Evolutionary conservation across 2,797 vertebrate genomes (phyloP).

Genomic region (Brotula barbata): DNA sequence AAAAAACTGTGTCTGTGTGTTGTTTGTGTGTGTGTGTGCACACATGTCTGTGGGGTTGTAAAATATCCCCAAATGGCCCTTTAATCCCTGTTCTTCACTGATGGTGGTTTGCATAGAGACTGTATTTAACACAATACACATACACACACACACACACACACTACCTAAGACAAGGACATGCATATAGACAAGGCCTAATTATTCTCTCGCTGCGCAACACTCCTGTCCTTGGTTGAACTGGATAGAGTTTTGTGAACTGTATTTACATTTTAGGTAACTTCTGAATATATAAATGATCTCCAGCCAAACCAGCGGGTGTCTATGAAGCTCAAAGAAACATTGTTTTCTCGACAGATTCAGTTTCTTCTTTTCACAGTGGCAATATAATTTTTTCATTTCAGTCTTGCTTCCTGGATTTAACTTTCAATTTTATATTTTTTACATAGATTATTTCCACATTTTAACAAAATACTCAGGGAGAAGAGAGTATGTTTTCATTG

Average conservation of each 20-base stretch:
- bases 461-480: too few species aligned
- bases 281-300: too few species aligned
- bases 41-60: slow-evolving; percentile 20
- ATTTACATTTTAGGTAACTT: slow-evolving; percentile 1
- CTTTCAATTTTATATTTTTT: too few species aligned
- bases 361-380: too few species aligned
- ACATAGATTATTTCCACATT: too few species aligned
- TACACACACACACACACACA: background rate
- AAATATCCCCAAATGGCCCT: slow-evolving; percentile 56
- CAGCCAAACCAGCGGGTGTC: too few species aligned
- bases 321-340: too few species aligned
- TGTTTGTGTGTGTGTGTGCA: background rate
- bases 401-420: too few species aligned
- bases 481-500: too few species aligned
- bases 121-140: slow-evolving; percentile 47
- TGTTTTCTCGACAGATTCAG: too few species aligned
- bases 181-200: slow-evolving; percentile 16
- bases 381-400: too few species aligned
- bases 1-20: background rate
- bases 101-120: slow-evolving; percentile 49
- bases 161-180: slow-evolving; percentile 23
- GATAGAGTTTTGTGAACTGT: slow-evolving; percentile 13
- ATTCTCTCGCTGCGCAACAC: background rate
- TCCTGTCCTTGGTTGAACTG: background rate
- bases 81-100: slow-evolving; percentile 55